A percentile compares a stretch with the other conserved stretches of the same genome.
These are phyloP conservation scores for Macquaria ambigua DNA, from an alignment of 2,113 vertebrate genomes.

Conservation along the genomic window DNA sequence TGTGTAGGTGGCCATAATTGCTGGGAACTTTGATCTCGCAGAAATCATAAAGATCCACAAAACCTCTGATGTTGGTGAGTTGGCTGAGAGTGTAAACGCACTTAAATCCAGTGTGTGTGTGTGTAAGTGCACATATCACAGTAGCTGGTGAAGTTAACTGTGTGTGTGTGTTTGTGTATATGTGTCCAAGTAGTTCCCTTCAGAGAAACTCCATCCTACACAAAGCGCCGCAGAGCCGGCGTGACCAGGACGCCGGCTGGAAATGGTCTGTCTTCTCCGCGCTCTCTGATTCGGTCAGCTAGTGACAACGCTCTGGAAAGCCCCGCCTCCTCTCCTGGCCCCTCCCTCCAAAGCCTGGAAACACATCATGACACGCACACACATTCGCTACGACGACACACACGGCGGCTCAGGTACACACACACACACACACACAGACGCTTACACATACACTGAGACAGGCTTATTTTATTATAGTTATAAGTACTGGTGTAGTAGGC, in stretches of 20 bases:
- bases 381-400: conserved; percentile 79
- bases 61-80: conserved; percentile 95
- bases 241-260: conserved; percentile 77
- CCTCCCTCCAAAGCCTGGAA: conserved; percentile 93
- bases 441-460: neutral
- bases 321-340: conserved; percentile 91
- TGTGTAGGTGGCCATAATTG: conserved; percentile 95
- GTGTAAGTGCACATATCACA: neutral
- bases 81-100: conserved; percentile 19
- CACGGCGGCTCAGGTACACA: conserved; percentile 80
- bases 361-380: conserved; percentile 81
- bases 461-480: neutral
- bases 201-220: conserved; percentile 96
- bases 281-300: conserved; percentile 93
- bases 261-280: conserved; percentile 89
- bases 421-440: neutral
- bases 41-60: conserved; percentile 99
- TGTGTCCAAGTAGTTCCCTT: conserved; percentile 90
- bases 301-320: conserved; percentile 95
- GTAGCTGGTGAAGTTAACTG: conserved; percentile 17
- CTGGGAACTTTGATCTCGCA: conserved; percentile 96
- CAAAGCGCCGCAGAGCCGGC: conserved; percentile 86
- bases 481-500: neutral
- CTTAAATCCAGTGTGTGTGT: neutral
- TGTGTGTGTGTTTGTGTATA: conserved; percentile 42